Evolutionary conservation across 2,888 invertebrate genomes (phyloP), one percentile per base, ranked within the genome.

Genomic region (Anaspis maculata): DNA sequence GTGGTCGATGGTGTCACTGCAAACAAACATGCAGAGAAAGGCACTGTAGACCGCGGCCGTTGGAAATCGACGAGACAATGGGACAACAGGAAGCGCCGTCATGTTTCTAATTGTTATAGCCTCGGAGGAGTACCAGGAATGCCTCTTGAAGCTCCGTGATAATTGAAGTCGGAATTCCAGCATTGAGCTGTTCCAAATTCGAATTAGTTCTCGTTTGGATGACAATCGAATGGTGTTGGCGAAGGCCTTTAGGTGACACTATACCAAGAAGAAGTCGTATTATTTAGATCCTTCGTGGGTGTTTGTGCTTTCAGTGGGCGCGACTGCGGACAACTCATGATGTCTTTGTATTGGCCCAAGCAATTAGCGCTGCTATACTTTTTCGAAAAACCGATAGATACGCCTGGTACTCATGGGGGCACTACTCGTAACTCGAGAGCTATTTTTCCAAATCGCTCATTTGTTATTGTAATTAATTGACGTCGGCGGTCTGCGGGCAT

Each of bases 211-310:
- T 25, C 25, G n/a, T n/a, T 31, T 13, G 31, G 26, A 10, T 32
- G 19, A 27, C 10, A 11, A 1, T 6, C n/a, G n/a, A n/a, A n/a
- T 30, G 13, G 27, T 34, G 29, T 28, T 21, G 29, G 29, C 3
- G n/a, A 9, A 13, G 27, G 26, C 27, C 24, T 27, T 28, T 13
- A 15, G 33, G 23, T 27, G 19, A 19, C 33, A 24, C 13, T 15
- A 12, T 15, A 16, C 2, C 9, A 5, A 24, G n/a, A 23, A 11
- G 39, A 33, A 39, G 41, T 36, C 27, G 33, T 25, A 7, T 14
- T 5, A 11, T 30, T 34, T 40, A 29, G 38, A 41, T 41, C 45
- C 45, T 41, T 46, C 37, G 46, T 44, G 40, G 44, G 44, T 45
- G 45, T 48, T 45, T 39, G 44, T 42, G 45, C 45, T 45, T 46